These are phyloP conservation scores for Nesoenas mayeri DNA, from an alignment of 2,113 vertebrate species.

Conservation along the genomic window DNA sequence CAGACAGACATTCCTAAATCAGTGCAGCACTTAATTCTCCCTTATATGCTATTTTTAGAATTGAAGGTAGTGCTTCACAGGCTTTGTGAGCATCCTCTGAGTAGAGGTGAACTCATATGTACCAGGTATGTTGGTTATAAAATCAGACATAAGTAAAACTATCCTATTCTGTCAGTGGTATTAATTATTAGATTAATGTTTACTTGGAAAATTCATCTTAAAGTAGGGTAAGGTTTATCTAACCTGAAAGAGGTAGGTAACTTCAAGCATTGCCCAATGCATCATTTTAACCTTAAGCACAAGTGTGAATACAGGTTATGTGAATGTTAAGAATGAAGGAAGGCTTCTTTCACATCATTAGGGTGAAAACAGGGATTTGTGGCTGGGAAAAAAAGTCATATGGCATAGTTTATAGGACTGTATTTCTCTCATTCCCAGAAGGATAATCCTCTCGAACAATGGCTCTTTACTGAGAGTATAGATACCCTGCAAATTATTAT, in stretches of 20 bases:
- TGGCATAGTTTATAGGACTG: neutral
- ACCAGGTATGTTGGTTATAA: fast-evolving
- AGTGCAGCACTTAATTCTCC: neutral
- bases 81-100: neutral
- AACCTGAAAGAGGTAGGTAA: neutral
- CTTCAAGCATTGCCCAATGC: neutral
- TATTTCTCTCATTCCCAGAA: neutral
- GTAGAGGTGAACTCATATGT: neutral
- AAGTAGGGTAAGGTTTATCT: neutral
- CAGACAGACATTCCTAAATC: neutral
- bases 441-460: neutral
- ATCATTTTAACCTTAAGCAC: neutral
- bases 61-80: neutral
- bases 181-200: neutral
- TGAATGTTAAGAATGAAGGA: neutral
- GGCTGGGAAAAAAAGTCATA: neutral
- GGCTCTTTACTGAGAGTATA: neutral
- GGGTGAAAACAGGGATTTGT: neutral
- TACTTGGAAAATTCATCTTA: neutral
- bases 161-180: neutral
- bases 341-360: neutral
- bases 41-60: neutral
- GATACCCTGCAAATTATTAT: neutral
- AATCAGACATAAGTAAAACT: neutral
- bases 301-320: neutral